Conservation (phyloP, 23 tunicate species). For the Trididemnum nubilum region DNA sequence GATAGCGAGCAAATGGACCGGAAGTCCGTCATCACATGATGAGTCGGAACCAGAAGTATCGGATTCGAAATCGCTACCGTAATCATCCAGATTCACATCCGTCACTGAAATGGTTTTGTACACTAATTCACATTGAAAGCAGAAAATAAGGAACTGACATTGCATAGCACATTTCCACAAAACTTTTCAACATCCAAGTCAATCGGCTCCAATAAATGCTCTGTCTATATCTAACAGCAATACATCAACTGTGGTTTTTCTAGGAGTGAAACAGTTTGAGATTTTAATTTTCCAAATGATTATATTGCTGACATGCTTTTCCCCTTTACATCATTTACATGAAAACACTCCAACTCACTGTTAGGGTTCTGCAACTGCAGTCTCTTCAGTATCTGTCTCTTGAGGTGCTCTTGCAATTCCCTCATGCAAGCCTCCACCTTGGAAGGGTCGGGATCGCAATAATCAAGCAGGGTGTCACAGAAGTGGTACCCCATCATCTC, state of each 20-base stretch:
- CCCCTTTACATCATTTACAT: no score
- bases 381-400: constrained; percentile 61
- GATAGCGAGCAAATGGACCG: constrained; percentile 90
- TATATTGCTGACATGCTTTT: no score
- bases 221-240: no score
- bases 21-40: constrained; percentile 89
- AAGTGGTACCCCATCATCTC: constrained; percentile 84
- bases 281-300: no score
- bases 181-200: no score
- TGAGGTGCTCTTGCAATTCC: constrained; percentile 76
- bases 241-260: no score
- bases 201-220: no score
- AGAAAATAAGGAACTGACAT: no score
- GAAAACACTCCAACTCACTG: constrained; percentile 4
- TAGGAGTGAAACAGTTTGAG: no score
- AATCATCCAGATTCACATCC: constrained; percentile 72
- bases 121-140: no score
- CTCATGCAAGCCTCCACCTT: constrained; percentile 66
- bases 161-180: no score
- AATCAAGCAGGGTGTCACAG: constrained; percentile 92
- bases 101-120: constrained; percentile 10
- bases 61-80: constrained; percentile 79
- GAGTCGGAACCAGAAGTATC: constrained; percentile 96
- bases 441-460: constrained; percentile 89
- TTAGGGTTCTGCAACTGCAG: constrained; percentile 51